Conservation (phyloP, 1,140 invertebrate genomes). For the Rhynchophorus ferrugineus region DNA sequence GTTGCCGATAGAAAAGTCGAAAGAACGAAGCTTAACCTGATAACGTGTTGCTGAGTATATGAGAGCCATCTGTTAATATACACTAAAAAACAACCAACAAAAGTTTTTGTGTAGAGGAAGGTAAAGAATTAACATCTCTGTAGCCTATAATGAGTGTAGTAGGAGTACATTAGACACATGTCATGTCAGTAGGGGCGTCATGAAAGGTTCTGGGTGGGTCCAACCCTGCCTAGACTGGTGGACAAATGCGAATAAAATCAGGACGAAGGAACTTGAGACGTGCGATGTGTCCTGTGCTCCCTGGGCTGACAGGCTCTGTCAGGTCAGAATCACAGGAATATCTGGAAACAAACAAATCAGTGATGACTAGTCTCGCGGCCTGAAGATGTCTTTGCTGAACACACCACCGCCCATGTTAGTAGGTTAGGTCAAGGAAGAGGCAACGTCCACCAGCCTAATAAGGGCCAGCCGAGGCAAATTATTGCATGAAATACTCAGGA, state of each 20-base stretch:
- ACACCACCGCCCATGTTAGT: slow-evolving; percentile 42
- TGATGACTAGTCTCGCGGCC: slow-evolving; percentile 40
- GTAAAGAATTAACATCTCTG: slow-evolving; percentile 17
- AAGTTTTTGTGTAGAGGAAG: not conserved
- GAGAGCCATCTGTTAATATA: no score
- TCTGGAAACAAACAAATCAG: slow-evolving; percentile 42
- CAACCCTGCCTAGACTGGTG: slow-evolving; percentile 36
- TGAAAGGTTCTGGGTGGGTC: slow-evolving; percentile 21
- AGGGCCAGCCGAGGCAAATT: slow-evolving; percentile 44
- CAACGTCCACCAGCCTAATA: slow-evolving; percentile 39
- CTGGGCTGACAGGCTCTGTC: slow-evolving; percentile 14
- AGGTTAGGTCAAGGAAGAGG: slow-evolving; percentile 39
- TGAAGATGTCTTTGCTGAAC: slow-evolving; percentile 36
- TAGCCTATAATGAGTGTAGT: slow-evolving; percentile 16
- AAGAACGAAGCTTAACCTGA: not conserved
- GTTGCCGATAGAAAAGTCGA: not conserved
- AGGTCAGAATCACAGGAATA: slow-evolving; percentile 39
- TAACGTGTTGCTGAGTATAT: not conserved
- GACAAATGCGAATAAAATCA: slow-evolving; percentile 26
- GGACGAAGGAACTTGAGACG: slow-evolving; percentile 25
- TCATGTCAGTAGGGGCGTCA: slow-evolving; percentile 5
- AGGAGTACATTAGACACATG: slow-evolving; percentile 2
- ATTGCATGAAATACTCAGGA: slow-evolving; percentile 94
- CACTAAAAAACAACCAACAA: not conserved
- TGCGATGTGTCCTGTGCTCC: slow-evolving; percentile 21